phyloP scores from a whole-genome alignment of 2,888 invertebrate species.

The Aphidoletes aphidimyza region DNA sequence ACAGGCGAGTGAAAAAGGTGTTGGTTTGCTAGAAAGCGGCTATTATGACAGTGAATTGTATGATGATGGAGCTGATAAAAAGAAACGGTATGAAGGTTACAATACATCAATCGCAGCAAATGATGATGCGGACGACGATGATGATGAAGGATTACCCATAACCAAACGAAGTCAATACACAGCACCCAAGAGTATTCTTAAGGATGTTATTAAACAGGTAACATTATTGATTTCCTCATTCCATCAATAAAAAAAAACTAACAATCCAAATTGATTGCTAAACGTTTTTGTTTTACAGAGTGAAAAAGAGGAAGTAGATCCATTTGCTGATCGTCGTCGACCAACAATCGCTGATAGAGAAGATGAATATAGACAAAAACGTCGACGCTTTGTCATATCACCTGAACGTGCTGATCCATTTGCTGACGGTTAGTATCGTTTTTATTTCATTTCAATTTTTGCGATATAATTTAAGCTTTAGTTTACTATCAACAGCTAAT shows the following conservation, averaged over 20 bases:
- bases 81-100: constrained; percentile 90
- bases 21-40: constrained; percentile 85
- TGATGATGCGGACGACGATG: constrained; percentile 94
- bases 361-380: constrained; percentile 93
- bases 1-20: constrained; percentile 74
- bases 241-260: constrained; percentile 1
- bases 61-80: constrained; percentile 75
- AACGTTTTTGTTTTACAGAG: constrained; percentile 69
- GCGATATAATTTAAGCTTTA: not conserved
- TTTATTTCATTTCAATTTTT: not conserved
- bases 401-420: constrained; percentile 98
- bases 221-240: constrained; percentile 58
- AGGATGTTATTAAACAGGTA: constrained; percentile 86
- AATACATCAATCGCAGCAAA: constrained; percentile 96
- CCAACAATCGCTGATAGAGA: constrained; percentile 96
- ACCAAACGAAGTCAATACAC: constrained; percentile 82
- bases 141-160: constrained; percentile 73
- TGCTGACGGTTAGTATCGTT: constrained; percentile 85
- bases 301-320: constrained; percentile 88
- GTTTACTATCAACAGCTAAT: not conserved
- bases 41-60: constrained; percentile 96
- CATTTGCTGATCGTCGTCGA: constrained; percentile 90
- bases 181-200: constrained; percentile 87
- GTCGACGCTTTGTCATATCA: constrained; percentile 91
- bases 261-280: constrained; percentile 56